Evolutionary conservation across 2,888 invertebrate genomes (phyloP), one percentile per base, ranked within the genome.

Genomic region (Drosophila niveifrons): DNA sequence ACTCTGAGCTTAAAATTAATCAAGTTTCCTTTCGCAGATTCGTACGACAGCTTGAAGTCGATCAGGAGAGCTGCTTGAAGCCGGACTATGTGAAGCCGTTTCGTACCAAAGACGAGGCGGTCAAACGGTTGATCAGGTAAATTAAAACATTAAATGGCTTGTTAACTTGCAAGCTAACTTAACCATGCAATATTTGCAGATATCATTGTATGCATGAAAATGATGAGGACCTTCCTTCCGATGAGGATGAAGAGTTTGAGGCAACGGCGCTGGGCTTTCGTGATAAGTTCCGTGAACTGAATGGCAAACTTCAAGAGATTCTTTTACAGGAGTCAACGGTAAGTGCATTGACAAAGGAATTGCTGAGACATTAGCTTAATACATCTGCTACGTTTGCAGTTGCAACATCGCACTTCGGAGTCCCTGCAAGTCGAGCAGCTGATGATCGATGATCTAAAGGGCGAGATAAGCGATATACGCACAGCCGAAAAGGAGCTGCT

Each of bases 291-390:
- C 94, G 94, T 31, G 93, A 94, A 70, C 94, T 97, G 94, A 94
- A 95, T 82, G 95, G 95, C 85, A 96, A 96, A 91, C 96, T 95
- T 91, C 94, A 95, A 72, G 94, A 94, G 89, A 93, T 96, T 63
- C 93, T 96, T 55, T 93, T 96, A 80, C 95, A 96, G 92, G 96
- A 96, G 88, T 96, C 96, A 89, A 96, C 95, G 95, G 96, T 96
- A 92, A 93, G 93, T 39, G 36, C n/a, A 4, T 3, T 3, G 0
- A 29, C 11, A 39, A 17, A 18, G 29, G 0, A 7, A 4, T 23
- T 9, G 0, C 0, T 1, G 3, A 2, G 18, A 13, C 9, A 46
- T 8, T 8, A 6, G 3, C 39, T 39, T 52, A 62, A 51, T 39
- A 11, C 28, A 8, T 31, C 29, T 18, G 39, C 3, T 31, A 28